Evolutionary conservation across 2,888 invertebrate genomes (phyloP).

Genomic region (Temnothorax ravouxi): DNA sequence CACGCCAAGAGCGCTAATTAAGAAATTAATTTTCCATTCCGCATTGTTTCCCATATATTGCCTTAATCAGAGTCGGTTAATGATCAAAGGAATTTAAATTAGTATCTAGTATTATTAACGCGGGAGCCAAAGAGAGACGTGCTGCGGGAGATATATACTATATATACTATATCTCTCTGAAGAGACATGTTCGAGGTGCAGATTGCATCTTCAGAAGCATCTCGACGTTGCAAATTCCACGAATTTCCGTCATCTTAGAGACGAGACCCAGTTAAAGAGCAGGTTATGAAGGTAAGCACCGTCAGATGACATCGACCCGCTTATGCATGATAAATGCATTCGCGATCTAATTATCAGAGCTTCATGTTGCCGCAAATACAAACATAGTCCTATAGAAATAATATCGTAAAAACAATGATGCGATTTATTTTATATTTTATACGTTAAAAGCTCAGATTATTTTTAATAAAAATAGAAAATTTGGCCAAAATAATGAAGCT

Average conservation of each 20-base stretch:
- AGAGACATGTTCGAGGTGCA: constrained; percentile 61
- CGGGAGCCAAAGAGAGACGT: constrained; percentile 22
- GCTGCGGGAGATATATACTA: constrained; percentile 31
- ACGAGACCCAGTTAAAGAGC: constrained; percentile 58
- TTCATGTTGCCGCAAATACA: background rate
- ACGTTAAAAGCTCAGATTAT: background rate
- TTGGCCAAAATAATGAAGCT: background rate
- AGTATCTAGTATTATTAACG: constrained; percentile 69
- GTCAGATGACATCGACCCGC: constrained; percentile 31
- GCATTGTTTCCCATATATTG: constrained; percentile 45
- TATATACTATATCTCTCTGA: constrained; percentile 2
- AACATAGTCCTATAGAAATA: background rate
- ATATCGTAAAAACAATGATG: background rate
- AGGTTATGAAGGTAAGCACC: constrained; percentile 51
- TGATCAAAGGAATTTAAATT: constrained; percentile 75
- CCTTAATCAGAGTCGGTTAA: constrained; percentile 68
- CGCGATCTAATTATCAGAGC: constrained; percentile 26
- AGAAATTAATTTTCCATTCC: constrained; percentile 44
- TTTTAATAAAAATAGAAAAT: background rate
- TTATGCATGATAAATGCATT: constrained; percentile 19
- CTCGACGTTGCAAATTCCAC: constrained; percentile 62
- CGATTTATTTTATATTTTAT: background rate
- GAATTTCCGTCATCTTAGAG: constrained; percentile 59
- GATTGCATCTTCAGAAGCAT: constrained; percentile 69
- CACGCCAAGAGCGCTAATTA: constrained; percentile 25